Evolutionary conservation across 2,113 vertebrate genomes (phyloP), one percentile per base, ranked within the genome.

Genomic region (Pontoporia blainvillei): DNA sequence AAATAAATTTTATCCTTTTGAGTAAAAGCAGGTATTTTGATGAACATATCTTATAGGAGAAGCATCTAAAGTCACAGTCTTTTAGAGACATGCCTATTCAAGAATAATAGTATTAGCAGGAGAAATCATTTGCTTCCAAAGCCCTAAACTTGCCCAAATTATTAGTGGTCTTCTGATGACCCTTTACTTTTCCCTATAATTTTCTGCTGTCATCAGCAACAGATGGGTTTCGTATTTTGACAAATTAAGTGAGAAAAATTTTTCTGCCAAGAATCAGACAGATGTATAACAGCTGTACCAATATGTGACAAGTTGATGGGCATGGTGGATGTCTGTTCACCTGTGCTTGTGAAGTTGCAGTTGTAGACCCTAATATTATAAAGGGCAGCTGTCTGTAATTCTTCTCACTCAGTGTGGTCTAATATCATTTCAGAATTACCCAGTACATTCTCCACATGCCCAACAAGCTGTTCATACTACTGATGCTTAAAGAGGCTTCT

Each of bases 161-260:
- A 13, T 71, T 73, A 83, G 52, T 61, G 64, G 76, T 67, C 85
- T 96, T 96, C 36, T 62, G 36, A 13, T 31, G 41, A 94, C 61
- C 15, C n/a, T 83, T 21, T 57, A 11, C 17, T 72, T 64, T 27
- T 76, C 61, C 27, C 12, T 86, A 61, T 52, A 94, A 85, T 52
- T 27, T 82, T 61, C 73, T 78, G 21, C 82, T 94, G n/a, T 95
- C 82, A 92, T 59, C 44, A 81, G 36, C 57, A 95, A 85, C 10
- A 84, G 89, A 89, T 29, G 34, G 46, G 25, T 96, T 95, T 94
- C 39, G 44, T 21, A 72, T 86, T 94, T 91, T 92, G 82, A 92
- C 59, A 95, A 92, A 82, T 93, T 86, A 66, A 72, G 93, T 94
- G 81, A 95, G 95, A 81, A 95, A 97, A 96, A 95, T 94, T 72